Base-by-base conservation (phyloP, 2,113 vertebrate genomes). In the Prochilodus magdalenae region DNA sequence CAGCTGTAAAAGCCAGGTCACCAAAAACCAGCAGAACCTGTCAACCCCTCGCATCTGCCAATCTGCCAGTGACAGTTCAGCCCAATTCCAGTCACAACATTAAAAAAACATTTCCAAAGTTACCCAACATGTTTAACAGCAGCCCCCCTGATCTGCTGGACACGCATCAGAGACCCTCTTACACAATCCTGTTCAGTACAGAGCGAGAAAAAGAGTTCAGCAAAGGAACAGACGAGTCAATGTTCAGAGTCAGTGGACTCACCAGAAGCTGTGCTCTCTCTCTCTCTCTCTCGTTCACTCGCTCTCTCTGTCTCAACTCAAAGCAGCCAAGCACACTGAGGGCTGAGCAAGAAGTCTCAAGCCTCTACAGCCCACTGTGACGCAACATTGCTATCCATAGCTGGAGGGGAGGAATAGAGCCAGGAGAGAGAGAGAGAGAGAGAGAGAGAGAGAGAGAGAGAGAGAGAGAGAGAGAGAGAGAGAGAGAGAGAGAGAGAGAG, bases 351-450 rank as follows among this genome's bases (percentile, higher is more conserved):
- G 24, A 14, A 0, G 75, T 75, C 66, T 79, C 44, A 30, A 53
- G 49, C 24, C 75, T 59, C 5, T 75, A 75, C 73, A 70, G 36
- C 73, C 12, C 73, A 29, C 53, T 57, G 55, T 86, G 74, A 87
- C 65, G 63, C 69, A 88, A 86, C 26, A 47, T 51, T 20, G 65
- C 83, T 70, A 85, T 62, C 81, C 80, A 77, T 71, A 81, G 75
- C 87, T 80, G 87, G 80, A 86, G 91, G 91, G 89, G 86, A 90
- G 86, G 89, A 79, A 79, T 65, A 62, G 71, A 77, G 60, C 15
- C 57, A 24, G 63, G 0, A 40, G 33, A 27, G 7, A 26, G 77
- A 80, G 83, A 49, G 27, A 1, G 79, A 24, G 47, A 62, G 36
- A 36, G 57, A 73, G 75, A 63, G 14, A 67, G 55, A 44, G 24